Evolutionary conservation across 1,140 invertebrate genomes (phyloP), one percentile per base, ranked within the genome.

Genomic region (Drosophila malerkotliana): DNA sequence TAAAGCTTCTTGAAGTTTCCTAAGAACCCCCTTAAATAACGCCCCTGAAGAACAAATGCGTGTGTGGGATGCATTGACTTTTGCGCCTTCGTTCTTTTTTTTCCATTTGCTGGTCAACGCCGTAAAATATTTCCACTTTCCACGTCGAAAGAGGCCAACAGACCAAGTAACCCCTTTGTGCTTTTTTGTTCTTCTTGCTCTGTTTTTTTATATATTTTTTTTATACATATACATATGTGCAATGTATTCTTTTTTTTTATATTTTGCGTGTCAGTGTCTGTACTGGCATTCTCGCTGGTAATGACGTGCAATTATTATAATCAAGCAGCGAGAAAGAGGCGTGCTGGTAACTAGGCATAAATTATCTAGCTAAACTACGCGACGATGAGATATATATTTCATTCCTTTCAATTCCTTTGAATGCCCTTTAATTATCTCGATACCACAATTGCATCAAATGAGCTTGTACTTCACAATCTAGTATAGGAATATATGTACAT

Each of bases 281-380:
- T 28, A 6, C 26, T 28, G 26, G 26, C 0, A 5, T 28, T 28
- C 45, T 49, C 10, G 9, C 10, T 8, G n/a, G 37, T 66, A 45
- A 68, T 53, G 68, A 67, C 32, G 67, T 72, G 67, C 67, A 72
- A 72, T 72, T 72, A 72, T 72, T 60, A 6, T 72, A 72, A 72
- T 72, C 68, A 59, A 37, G n/a, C 28, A 21, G 53, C 62, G 45
- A 24, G 57, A 24, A 41, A 49, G 37, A 28, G 67, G 68, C 68
- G 67, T 72, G 68, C 55, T 28, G 21, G 45, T 69, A 71, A 72
- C 67, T 34, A 37, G 54, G 49, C 68, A 73, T 72, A 73, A 51
- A 62, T 73, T 62, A 73, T 63, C 52, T 21, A 2, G 10, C 44
- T 14, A 32, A 47, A 30, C 49, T 49, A 48, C 18, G 0, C 15